These are phyloP conservation scores for Hylaeus anthracinus DNA, from an alignment of 1,140 invertebrate genomes.

Conservation along the genomic window DNA sequence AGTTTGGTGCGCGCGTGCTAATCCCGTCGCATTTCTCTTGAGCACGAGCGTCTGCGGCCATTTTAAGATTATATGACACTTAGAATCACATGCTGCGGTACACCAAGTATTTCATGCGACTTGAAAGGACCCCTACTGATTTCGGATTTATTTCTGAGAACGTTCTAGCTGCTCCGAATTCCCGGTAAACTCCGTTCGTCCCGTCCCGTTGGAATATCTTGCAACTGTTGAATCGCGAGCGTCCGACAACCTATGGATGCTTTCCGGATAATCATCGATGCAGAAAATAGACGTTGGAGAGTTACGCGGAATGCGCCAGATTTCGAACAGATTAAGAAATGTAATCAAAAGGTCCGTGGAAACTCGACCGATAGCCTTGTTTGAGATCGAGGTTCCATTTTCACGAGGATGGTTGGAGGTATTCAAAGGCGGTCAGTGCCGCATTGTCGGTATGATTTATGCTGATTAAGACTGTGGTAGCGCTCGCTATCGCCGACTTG, in stretches of 20 bases:
- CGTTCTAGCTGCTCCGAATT: neutral
- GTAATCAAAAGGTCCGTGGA: neutral
- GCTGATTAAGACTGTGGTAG: slow-evolving; percentile 79
- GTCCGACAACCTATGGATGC: too few relatives aligned
- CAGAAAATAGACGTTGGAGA: too few relatives aligned
- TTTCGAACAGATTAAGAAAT: too few relatives aligned
- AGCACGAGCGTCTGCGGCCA: slow-evolving; percentile 9
- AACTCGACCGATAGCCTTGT: neutral
- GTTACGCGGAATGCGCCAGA: too few relatives aligned
- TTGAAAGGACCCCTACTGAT: slow-evolving; percentile 33
- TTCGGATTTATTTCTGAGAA: slow-evolving; percentile 27
- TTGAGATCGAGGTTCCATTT: neutral
- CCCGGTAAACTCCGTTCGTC: neutral
- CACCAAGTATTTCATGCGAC: slow-evolving; percentile 13
- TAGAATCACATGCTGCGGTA: slow-evolving; percentile 13
- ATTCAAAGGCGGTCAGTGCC: slow-evolving; percentile 32
- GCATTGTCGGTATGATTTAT: slow-evolving; percentile 78
- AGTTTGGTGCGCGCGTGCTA: slow-evolving; percentile 25
- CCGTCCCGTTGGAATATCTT: neutral
- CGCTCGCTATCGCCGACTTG: slow-evolving; percentile 74
- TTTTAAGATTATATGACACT: slow-evolving; percentile 31
- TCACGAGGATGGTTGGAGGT: slow-evolving; percentile 11
- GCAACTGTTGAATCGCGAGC: too few relatives aligned
- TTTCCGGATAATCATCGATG: too few relatives aligned
- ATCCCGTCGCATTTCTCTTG: slow-evolving; percentile 35